Conservation (phyloP, 2,888 invertebrate genomes). For the Cheilosia grossa region DNA sequence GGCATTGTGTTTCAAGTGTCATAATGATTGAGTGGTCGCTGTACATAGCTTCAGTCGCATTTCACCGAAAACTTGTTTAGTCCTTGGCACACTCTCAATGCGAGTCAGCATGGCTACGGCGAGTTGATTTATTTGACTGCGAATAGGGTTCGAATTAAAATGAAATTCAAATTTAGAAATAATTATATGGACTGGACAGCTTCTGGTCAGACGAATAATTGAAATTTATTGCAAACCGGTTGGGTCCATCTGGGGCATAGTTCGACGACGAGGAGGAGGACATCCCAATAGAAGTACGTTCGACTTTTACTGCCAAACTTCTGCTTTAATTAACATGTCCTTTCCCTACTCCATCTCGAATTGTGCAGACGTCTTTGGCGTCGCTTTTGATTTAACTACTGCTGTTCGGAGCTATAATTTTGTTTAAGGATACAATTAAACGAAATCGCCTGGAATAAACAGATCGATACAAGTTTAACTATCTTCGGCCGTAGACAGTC, state of each 20-base stretch:
- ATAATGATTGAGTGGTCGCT: conserved; percentile 61
- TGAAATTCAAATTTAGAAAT: conserved; percentile 8
- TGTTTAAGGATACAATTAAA: conserved; percentile 3
- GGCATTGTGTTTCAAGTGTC: conserved; percentile 54
- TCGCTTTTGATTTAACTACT: conserved; percentile 10
- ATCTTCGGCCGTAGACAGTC: conserved; percentile 32
- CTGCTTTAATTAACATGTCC: background rate
- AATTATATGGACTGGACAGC: background rate
- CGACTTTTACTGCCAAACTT: background rate
- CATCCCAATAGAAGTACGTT: background rate
- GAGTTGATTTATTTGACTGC: conserved; percentile 9
- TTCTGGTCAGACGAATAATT: conserved; percentile 1
- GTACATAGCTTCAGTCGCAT: conserved; percentile 18
- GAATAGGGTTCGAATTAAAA: background rate
- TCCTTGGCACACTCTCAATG: conserved; percentile 36
- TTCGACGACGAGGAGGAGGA: background rate
- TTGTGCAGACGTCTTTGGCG: conserved; percentile 5
- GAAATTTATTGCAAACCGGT: background rate
- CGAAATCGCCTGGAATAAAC: conserved; percentile 6
- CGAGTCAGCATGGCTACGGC: conserved; percentile 9
- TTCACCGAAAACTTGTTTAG: conserved; percentile 35
- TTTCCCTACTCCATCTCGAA: background rate
- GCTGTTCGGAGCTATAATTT: background rate
- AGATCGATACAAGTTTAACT: conserved; percentile 29
- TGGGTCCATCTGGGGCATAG: background rate